Percentiles rank a stretch among this genome's conserved stretches.
phyloP scores from a whole-genome alignment of 2,797 vertebrate species.

The Tapera naevia region DNA sequence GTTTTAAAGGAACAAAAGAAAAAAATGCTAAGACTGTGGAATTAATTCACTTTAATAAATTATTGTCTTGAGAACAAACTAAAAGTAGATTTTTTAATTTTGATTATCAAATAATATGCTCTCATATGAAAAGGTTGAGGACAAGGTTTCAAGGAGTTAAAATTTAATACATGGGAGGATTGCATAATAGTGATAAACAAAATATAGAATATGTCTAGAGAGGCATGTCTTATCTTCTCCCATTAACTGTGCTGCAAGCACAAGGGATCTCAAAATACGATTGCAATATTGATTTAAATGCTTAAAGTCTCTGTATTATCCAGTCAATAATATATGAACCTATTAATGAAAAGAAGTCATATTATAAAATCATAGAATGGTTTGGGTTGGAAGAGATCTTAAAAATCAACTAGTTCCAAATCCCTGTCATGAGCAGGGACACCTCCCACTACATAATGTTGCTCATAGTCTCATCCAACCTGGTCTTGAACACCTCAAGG shows the following conservation, averaged over 20 bases:
- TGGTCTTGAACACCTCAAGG: too few relatives aligned
- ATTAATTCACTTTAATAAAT: not conserved
- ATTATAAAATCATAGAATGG: not conserved
- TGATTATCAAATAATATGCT: not conserved
- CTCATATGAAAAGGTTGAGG: not conserved
- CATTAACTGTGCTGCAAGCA: not conserved
- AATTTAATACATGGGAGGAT: not conserved
- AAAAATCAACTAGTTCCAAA: too few relatives aligned
- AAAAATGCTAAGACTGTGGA: not conserved
- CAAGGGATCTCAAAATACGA: not conserved
- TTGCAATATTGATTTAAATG: not conserved
- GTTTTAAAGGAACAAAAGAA: conserved; percentile 2
- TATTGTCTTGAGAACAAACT: not conserved
- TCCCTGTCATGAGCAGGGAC: too few relatives aligned
- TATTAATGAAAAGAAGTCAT: not conserved
- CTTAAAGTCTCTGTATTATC: not conserved
- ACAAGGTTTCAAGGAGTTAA: not conserved
- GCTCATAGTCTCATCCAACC: too few relatives aligned
- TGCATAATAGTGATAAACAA: not conserved
- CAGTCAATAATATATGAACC: not conserved
- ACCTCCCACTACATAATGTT: too few relatives aligned
- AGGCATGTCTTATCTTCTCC: not conserved
- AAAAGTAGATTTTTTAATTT: not conserved
- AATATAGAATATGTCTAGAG: not conserved
- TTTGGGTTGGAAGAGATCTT: too few relatives aligned